Conservation (phyloP, 2,797 vertebrate species). For the Dicrostonyx torquatus region DNA sequence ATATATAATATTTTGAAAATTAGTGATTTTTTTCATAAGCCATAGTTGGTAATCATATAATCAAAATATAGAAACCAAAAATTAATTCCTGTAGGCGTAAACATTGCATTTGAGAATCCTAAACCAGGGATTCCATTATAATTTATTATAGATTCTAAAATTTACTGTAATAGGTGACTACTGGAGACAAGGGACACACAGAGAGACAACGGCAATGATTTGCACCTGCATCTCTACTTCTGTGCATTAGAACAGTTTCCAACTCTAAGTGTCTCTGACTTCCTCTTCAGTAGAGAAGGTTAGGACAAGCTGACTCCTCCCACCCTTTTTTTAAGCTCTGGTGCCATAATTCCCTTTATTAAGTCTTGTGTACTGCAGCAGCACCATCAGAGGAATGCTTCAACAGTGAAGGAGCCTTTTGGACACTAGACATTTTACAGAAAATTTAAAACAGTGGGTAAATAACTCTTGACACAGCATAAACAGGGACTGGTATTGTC, state of each 20-base stretch:
- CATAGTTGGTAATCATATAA: conserved; percentile 2
- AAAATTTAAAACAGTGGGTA: not conserved
- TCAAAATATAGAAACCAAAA: not conserved
- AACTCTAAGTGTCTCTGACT: not conserved
- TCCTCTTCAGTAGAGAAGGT: not conserved
- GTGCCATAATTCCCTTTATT: not conserved
- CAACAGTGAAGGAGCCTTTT: not conserved
- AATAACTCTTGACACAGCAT: not conserved
- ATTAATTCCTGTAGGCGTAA: not conserved
- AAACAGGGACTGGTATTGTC: not conserved
- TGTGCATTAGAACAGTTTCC: not conserved
- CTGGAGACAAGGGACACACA: not conserved
- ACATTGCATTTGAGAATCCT: not conserved
- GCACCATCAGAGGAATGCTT: not conserved
- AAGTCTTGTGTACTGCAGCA: not conserved
- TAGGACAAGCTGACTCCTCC: not conserved
- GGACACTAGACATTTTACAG: not conserved
- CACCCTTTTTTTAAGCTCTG: not conserved
- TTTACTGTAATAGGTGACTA: not conserved
- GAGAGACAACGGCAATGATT: not conserved
- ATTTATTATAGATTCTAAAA: not conserved
- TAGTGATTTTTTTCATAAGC: not conserved
- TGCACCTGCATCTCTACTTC: not conserved
- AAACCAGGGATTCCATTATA: not conserved
- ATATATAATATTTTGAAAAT: not conserved